Evolutionary conservation across 2,797 vertebrate species (phyloP), one percentile per base, ranked within the genome.

Genomic region (Spinus pinus): DNA sequence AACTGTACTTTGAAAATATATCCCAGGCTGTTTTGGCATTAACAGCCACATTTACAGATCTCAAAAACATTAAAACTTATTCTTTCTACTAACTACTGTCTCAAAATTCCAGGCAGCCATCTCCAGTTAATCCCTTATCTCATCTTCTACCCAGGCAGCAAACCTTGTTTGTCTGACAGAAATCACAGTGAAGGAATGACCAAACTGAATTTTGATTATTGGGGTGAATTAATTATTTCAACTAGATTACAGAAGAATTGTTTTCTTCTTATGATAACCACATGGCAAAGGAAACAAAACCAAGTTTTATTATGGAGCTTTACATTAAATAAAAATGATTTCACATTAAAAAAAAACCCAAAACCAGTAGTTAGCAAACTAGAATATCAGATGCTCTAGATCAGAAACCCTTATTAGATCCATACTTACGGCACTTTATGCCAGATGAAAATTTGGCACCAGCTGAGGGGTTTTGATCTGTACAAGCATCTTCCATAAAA

Each of bases 1-100:
- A 94, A 67, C 14, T n/a, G 44, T 72, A 56, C 80, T 94, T 87
- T 89, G 89, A 93, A 96, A 95, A 92, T 39, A 90, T 31, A 93
- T 54, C 50, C 67, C 47, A 37, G 37, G 33, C 60, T 57, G 24
- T 84, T 94, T 44, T 80, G 61, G 37, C 27, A 69, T 69, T 79
- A 95, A 61, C 30, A 49, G 18, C 42, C 33, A 81, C 17, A 70
- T 58, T 93, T 47, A 70, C 12, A 87, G 70, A 42, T 51, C 71
- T 82, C 37, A 37, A 77, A 94, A 69, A 42, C 22, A 12, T 21
- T 66, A 30, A 25, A 92, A 70, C 33, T 54, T 75, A 62, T 12
- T 91, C 25, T 61, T 86, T n/a, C 27, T 54, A 67, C 30, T 50
- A 57, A 39, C 19, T 46, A 23, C 6, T 66, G 46, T 7, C 79